These are phyloP conservation scores for Dryoscopus gambensis DNA, from an alignment of 2,113 vertebrate species.

Conservation along the genomic window DNA sequence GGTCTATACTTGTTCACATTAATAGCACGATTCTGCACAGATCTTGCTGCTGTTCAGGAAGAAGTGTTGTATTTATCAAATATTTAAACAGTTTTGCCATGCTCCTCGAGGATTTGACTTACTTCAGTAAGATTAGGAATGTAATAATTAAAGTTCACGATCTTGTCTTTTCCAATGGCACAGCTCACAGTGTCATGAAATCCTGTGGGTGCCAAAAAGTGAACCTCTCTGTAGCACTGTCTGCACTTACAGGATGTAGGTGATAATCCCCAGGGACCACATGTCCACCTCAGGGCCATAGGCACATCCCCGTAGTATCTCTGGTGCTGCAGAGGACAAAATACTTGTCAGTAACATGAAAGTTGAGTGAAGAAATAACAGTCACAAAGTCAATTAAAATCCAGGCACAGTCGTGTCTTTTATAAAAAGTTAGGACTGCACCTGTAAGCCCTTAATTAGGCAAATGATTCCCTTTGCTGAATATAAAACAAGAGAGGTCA, in stretches of 20 bases:
- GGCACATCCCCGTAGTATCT: constrained; percentile 84
- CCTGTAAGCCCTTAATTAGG: background rate
- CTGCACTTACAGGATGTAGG: constrained; percentile 87
- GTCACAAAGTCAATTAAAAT: background rate
- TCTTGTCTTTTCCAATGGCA: background rate
- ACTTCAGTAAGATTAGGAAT: background rate
- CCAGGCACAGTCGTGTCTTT: accelerated
- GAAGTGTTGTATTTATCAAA: background rate
- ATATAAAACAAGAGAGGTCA: background rate
- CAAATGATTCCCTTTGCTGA: background rate
- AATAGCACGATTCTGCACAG: background rate
- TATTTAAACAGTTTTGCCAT: background rate
- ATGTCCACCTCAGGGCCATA: constrained; percentile 90
- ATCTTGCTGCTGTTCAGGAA: background rate
- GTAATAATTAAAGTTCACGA: background rate
- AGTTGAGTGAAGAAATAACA: background rate
- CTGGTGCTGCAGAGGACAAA: constrained; percentile 76
- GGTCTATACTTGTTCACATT: background rate
- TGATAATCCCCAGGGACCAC: constrained; percentile 90
- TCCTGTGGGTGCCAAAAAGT: background rate
- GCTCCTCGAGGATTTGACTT: background rate
- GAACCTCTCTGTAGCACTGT: background rate
- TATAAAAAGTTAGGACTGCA: background rate
- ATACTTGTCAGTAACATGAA: background rate
- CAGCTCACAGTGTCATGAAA: background rate